These are phyloP conservation scores for Ailurus styani DNA, from an alignment of 2,113 vertebrate species.

Conservation along the genomic window DNA sequence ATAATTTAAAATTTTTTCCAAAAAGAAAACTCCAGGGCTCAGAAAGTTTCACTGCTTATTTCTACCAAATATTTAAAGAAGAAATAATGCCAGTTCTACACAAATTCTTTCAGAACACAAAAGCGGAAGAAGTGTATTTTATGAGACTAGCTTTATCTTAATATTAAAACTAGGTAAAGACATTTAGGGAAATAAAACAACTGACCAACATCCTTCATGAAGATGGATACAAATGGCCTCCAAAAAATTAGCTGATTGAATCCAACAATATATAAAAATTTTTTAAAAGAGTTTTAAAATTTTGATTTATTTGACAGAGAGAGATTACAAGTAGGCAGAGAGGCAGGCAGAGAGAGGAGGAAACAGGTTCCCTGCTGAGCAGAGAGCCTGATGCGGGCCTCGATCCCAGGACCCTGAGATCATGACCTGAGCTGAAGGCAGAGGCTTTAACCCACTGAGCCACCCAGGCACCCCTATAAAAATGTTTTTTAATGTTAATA, in stretches of 20 bases:
- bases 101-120: not conserved
- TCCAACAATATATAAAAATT: not conserved
- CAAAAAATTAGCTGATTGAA: not conserved
- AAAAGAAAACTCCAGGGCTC: not conserved
- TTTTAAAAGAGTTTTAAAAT: no score
- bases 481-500: not conserved
- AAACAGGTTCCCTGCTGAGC: no score
- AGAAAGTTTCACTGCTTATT: not conserved
- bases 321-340: no score
- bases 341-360: no score
- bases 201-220: not conserved
- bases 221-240: not conserved
- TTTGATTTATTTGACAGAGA: no score
- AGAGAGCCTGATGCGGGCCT: no score
- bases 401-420: no score
- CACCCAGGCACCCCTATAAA: not conserved
- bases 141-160: not conserved
- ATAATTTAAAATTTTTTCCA: not conserved
- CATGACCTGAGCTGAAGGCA: no score
- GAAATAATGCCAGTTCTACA: not conserved
- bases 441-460: no score
- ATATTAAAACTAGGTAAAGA: not conserved
- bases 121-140: not conserved
- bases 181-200: not conserved
- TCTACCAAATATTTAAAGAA: not conserved